Conservation (phyloP, 2,113 vertebrate genomes). For the Lutjanus erythropterus region DNA sequence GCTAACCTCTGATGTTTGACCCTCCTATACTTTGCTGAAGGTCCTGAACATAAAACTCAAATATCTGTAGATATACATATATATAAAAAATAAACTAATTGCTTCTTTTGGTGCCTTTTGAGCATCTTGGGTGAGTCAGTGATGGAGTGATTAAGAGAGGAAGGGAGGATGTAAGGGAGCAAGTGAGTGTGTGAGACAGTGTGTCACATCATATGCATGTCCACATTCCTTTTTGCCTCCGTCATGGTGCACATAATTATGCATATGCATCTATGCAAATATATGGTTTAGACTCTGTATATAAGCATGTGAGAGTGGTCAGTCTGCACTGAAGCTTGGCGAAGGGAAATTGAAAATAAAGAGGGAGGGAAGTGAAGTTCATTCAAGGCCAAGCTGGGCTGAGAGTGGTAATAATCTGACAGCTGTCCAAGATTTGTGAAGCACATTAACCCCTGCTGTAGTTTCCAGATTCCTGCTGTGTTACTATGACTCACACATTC, state of each 20-base stretch:
- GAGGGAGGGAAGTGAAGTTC: constrained; percentile 28
- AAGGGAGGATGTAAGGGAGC: constrained; percentile 1
- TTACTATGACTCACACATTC: constrained; percentile 56
- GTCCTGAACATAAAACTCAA: background rate
- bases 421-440: constrained; percentile 53
- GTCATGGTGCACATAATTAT: background rate
- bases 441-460: constrained; percentile 34
- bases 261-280: constrained; percentile 45
- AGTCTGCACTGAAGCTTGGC: background rate
- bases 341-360: constrained; percentile 18
- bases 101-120: background rate
- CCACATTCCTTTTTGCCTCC: constrained; percentile 12
- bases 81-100: background rate
- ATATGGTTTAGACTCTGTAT: background rate
- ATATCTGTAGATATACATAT: background rate
- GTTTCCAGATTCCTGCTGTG: constrained; percentile 60
- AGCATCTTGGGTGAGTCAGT: constrained; percentile 1
- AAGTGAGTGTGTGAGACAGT: background rate
- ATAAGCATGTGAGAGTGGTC: constrained; percentile 21
- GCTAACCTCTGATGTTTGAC: constrained; percentile 45
- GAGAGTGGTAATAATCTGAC: constrained; percentile 36
- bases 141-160: constrained; percentile 1
- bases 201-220: constrained; percentile 13
- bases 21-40: background rate
- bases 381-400: constrained; percentile 36